Conservation (phyloP, 2,113 vertebrate species). For the Myotis davidii region DNA sequence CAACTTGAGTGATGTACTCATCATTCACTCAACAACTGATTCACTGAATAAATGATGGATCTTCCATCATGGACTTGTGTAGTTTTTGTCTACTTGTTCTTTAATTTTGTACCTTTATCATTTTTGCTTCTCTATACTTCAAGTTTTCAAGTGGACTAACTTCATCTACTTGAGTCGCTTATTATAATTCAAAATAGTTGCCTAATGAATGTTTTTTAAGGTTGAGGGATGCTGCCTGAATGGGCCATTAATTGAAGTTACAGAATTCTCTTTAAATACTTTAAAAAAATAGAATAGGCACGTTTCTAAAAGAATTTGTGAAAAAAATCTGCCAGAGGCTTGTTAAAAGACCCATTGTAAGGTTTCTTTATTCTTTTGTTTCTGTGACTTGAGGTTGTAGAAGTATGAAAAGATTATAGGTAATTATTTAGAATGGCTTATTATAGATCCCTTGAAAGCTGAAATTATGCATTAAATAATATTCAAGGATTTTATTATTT, state of each 20-base stretch:
- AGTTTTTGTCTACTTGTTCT: neutral
- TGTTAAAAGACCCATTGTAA: conserved; percentile 60
- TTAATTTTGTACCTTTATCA: conserved; percentile 12
- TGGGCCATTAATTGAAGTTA: conserved; percentile 64
- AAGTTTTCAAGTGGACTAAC: conserved; percentile 38
- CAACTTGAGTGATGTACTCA: neutral
- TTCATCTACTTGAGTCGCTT: neutral
- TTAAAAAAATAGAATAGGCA: conserved; percentile 60
- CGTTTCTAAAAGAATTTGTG: conserved; percentile 66
- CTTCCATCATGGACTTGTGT: conserved; percentile 19
- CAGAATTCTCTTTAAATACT: conserved; percentile 63
- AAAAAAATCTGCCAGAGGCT: conserved; percentile 64
- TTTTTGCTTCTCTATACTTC: neutral
- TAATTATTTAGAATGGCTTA: conserved; percentile 72
- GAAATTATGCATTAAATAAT: conserved; percentile 66
- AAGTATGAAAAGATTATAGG: conserved; percentile 68
- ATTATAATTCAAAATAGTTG: conserved; percentile 63
- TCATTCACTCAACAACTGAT: neutral
- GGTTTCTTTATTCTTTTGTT: conserved; percentile 69
- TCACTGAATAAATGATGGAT: neutral
- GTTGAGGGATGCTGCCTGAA: conserved; percentile 3
- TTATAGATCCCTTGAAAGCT: conserved; percentile 69
- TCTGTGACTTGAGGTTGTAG: conserved; percentile 70
- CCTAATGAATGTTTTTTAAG: conserved; percentile 63
- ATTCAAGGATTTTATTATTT: conserved; percentile 66